Evolutionary conservation across 2,113 vertebrate genomes (phyloP).

Genomic region (Mellivora capensis): DNA sequence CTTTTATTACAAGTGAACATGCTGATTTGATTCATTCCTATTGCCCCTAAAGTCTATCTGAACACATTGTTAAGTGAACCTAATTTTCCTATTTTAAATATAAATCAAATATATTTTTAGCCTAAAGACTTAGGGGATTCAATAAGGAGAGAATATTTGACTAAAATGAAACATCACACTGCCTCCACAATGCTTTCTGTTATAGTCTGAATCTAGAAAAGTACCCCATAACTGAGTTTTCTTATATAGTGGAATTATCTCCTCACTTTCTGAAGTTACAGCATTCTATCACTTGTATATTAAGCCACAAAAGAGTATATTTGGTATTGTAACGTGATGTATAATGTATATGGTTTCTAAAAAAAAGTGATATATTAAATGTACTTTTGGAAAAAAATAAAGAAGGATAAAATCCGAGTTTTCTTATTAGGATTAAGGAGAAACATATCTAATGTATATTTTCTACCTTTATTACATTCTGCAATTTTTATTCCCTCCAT

Average conservation of each 20-base stretch:
- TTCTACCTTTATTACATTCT: slow-evolving; percentile 62
- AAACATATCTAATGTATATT: slow-evolving; percentile 53
- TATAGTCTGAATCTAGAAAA: neutral
- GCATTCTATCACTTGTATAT: neutral
- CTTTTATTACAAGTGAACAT: neutral
- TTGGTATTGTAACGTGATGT: slow-evolving; percentile 21
- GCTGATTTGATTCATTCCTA: neutral
- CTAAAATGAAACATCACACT: neutral
- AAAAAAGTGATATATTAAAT: slow-evolving; percentile 55
- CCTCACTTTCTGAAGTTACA: slow-evolving; percentile 30
- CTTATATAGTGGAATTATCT: neutral
- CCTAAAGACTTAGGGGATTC: neutral
- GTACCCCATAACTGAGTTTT: neutral
- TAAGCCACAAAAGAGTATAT: neutral
- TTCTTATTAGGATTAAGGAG: slow-evolving; percentile 61
- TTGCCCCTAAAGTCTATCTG: neutral
- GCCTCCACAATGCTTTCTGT: neutral
- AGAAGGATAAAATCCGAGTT: slow-evolving; percentile 51
- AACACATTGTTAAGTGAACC: neutral
- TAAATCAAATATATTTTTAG: neutral
- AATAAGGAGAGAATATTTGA: neutral
- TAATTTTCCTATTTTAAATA: slow-evolving; percentile 24
- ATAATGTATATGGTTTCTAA: neutral
- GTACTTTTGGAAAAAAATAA: slow-evolving; percentile 61
- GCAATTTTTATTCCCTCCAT: slow-evolving; percentile 72